Percentiles rank a stretch among this genome's conserved stretches.
These are phyloP conservation scores for Vanessa tameamea DNA, from an alignment of 1,140 invertebrate genomes.

Conservation along the genomic window DNA sequence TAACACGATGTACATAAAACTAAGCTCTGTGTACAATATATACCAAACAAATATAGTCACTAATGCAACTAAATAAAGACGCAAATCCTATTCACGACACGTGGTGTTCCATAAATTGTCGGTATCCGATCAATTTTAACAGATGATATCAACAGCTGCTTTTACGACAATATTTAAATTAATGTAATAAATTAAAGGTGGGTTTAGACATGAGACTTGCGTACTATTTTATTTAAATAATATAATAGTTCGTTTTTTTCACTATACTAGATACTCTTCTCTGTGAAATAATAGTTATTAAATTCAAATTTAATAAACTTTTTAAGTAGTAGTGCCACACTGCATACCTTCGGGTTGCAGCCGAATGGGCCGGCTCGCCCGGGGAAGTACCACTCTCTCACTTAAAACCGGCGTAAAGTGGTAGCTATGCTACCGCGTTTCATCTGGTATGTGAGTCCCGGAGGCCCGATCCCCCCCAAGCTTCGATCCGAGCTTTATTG, in stretches of 20 bases:
- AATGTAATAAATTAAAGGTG: slow-evolving; percentile 1
- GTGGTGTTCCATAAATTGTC: neutral
- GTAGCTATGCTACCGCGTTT: no score
- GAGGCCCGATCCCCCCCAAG: no score
- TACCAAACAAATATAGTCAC: neutral
- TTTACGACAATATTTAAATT: slow-evolving; percentile 34
- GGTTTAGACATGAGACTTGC: neutral
- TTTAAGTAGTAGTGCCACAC: no score
- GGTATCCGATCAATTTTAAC: slow-evolving; percentile 9
- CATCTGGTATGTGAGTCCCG: no score
- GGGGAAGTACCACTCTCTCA: no score
- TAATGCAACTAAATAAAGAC: neutral
- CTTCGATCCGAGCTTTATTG: no score
- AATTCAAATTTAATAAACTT: no score
- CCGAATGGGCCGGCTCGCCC: no score
- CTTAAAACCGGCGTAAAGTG: no score
- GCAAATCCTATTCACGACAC: neutral
- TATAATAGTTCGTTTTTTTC: no score
- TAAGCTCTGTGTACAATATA: neutral
- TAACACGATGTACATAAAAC: slow-evolving; percentile 1
- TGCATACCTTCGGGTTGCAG: no score
- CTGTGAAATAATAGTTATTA: neutral
- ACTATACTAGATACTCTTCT: neutral
- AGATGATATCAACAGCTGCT: slow-evolving; percentile 33
- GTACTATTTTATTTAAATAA: no score